These are phyloP conservation scores for Anthopleura xanthogrammica DNA, from an alignment of 92 coral and sea anemone genomes.

Conservation along the genomic window DNA sequence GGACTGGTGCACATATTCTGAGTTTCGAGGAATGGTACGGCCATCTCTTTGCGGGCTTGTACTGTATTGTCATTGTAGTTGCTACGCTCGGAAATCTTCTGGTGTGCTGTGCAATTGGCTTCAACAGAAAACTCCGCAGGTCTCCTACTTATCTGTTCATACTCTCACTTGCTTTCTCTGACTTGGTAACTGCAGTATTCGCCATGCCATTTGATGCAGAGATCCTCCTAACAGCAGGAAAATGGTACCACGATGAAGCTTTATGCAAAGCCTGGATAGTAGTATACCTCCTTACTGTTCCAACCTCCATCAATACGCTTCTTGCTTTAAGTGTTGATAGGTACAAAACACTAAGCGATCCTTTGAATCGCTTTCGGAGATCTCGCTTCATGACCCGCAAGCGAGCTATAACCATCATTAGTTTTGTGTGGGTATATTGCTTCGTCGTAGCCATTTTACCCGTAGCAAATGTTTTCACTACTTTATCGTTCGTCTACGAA, in stretches of 20 bases:
- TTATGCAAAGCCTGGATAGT: slow-evolving; percentile 62
- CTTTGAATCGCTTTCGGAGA: slow-evolving; percentile 52
- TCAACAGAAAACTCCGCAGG: slow-evolving; percentile 44
- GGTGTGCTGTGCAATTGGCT: slow-evolving; percentile 44
- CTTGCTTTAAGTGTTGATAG: slow-evolving; percentile 79
- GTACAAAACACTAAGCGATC: slow-evolving; percentile 74
- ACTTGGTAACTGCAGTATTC: slow-evolving; percentile 44
- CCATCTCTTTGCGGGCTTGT: slow-evolving; percentile 30
- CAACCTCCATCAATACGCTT: slow-evolving; percentile 68
- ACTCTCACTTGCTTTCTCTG: slow-evolving; percentile 57
- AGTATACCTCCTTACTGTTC: slow-evolving; percentile 50
- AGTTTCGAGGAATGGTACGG: slow-evolving; percentile 35
- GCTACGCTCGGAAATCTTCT: slow-evolving; percentile 51
- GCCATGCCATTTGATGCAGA: slow-evolving; percentile 74
- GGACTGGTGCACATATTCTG: slow-evolving; percentile 8
- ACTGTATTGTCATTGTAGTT: slow-evolving; percentile 28
- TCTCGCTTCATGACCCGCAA: slow-evolving; percentile 66
- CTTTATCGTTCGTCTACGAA: slow-evolving; percentile 11
- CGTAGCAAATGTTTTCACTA: slow-evolving; percentile 39
- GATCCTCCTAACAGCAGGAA: slow-evolving; percentile 45
- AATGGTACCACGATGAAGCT: slow-evolving; percentile 59
- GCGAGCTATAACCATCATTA: slow-evolving; percentile 42
- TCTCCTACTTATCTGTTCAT: slow-evolving; percentile 56
- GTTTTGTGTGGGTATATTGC: slow-evolving; percentile 63
- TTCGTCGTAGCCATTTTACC: slow-evolving; percentile 53